Base-by-base conservation (phyloP, 2,113 vertebrate genomes). In the Albula goreensis region DNA sequence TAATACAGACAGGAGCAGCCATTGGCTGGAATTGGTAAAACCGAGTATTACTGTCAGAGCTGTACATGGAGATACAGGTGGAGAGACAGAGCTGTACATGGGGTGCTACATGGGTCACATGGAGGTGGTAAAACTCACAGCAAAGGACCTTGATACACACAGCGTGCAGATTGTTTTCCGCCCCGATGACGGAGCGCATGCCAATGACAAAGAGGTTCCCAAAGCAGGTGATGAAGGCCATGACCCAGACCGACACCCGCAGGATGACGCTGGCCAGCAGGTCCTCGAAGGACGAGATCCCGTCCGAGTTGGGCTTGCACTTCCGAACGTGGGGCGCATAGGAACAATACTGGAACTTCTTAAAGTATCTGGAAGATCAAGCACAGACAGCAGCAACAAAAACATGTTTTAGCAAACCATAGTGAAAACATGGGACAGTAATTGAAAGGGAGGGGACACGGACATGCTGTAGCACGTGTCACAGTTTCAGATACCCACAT, bases 81-180 rank as follows among this genome's bases (percentile, higher is more conserved):
- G 88, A 90, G 92, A 89, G 91, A 91, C 88, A 95, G 90, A 91
- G 92, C 92, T 85, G 93, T 41, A 41, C 31, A 1, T 41, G 85
- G 88, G 91, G 93, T 82, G 91, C 6, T 56, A 63, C 60, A 63
- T 31, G n/a, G n/a, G n/a, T 8, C 22, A 74, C 9, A 74, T 1
- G 66, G 2, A 25, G 66, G 4, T 19, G 88, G 80, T 7, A 17
- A 60, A 12, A 95, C 95, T 94, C 87, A 96, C 95, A 97, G 89
- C 96, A 97, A 52, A 97, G 94, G 87, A 96, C 94, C 94, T 97
- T 97, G 92, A 97, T 97, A 93, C 96, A 96, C 87, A 90, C 93
- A 3, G 96, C 94, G 12, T 97, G 96, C 49, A 91, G 94, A 78
- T 94, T 95, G 86, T 97, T 97, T 93, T 98, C 96, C 0, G 96